Evolutionary conservation across 2,888 invertebrate species (phyloP), one percentile per base, ranked within the genome.

Genomic region (Eueremaeus valkanovi): DNA sequence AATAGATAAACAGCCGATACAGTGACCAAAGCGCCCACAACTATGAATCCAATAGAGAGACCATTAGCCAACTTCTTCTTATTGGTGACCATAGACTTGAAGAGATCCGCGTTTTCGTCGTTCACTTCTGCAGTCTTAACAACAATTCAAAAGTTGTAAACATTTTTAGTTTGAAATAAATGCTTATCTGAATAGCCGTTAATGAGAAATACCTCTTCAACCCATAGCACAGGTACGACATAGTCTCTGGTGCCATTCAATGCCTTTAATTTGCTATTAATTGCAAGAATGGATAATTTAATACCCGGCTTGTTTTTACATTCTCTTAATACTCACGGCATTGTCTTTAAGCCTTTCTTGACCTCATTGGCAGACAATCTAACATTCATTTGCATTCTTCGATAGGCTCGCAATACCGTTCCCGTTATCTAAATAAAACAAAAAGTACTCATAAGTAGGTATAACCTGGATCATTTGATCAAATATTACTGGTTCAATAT

Each of bases 401-500:
- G 18, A 29, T 16, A 3, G 1, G 61, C 73, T 40, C 6, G n/a
- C 33, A 73, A n/a, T n/a, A 27, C 27, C 3, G 29, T 36, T 36
- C 73, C 73, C 3, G 73, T 61, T 27, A 58, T 61, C 73, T 73
- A 11, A 21, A 21, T 33, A 21, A 1, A 33, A 63, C 21, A 31
- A 33, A n/a, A 21, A 36, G 13, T 33, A 63, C 5, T 31, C 13
- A 31, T 31, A 13, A 31, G 8, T n/a, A 2, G 16, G 36, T 9
- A n/a, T n/a, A n/a, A n/a, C n/a, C n/a, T n/a, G n/a, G n/a, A n/a
- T n/a, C n/a, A n/a, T n/a, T n/a, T n/a, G n/a, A n/a, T n/a, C n/a
- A n/a, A n/a, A n/a, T n/a, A n/a, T n/a, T 49, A 73, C 73, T 16
- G 73, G 73, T 29, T 73, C 73, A 5, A 73, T 13, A 31, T 73